Percentiles rank a stretch among this genome's conserved stretches.
These are phyloP conservation scores for Apis laboriosa DNA, from an alignment of 1,140 invertebrate species.

Conservation along the genomic window DNA sequence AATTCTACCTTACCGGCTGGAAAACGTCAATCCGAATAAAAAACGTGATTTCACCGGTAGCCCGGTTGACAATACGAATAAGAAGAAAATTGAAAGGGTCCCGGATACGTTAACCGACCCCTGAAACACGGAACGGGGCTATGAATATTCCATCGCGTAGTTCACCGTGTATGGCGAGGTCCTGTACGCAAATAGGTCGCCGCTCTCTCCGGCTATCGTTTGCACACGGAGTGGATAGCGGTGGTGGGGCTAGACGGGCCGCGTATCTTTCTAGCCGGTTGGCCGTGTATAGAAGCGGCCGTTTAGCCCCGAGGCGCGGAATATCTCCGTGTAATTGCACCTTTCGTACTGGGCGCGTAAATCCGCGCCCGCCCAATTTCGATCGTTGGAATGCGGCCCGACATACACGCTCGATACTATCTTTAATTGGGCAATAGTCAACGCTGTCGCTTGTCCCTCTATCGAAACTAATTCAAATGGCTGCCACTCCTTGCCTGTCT, in stretches of 20 bases:
- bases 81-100: neutral
- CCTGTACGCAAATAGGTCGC: constrained; percentile 36
- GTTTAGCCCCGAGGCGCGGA: constrained; percentile 44
- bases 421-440: constrained; percentile 19
- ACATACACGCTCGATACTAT: constrained; percentile 50
- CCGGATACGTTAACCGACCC: constrained; percentile 29
- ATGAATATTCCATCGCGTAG: constrained; percentile 55
- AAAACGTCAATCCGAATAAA: too few species aligned
- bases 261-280: constrained; percentile 38
- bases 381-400: constrained; percentile 4
- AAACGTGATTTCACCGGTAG: neutral
- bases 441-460: neutral
- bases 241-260: neutral
- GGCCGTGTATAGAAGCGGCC: constrained; percentile 11
- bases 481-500: neutral
- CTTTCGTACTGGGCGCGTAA: constrained; percentile 52
- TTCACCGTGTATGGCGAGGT: constrained; percentile 34
- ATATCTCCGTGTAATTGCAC: constrained; percentile 63
- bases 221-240: neutral
- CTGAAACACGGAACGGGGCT: constrained; percentile 9
- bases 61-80: neutral
- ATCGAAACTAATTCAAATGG: neutral
- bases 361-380: constrained; percentile 35
- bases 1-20: too few species aligned
- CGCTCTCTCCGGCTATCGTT: constrained; percentile 36